A percentile compares a stretch with the other conserved stretches of the same genome.
These are phyloP conservation scores for Caenorhabditis inopinata DNA, from an alignment of 1,140 invertebrate genomes.

Conservation along the genomic window DNA sequence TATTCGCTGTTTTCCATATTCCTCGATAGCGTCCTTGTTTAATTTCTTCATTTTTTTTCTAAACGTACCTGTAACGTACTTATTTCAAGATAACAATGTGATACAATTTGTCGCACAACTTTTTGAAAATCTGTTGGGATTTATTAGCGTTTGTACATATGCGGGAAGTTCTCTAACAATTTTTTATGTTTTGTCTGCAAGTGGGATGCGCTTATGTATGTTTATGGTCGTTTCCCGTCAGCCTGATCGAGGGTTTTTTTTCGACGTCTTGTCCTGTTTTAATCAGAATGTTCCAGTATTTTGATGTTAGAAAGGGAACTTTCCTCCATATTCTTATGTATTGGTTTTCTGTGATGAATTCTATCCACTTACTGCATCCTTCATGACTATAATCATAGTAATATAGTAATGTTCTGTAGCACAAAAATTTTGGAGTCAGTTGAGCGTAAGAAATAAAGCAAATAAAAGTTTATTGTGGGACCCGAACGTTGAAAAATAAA, in stretches of 20 bases:
- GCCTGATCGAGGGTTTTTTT: too few species aligned
- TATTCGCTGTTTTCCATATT: background rate
- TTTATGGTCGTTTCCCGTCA: background rate
- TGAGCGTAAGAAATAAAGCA: background rate
- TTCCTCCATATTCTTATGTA: background rate
- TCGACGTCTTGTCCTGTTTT: background rate
- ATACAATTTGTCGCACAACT: background rate
- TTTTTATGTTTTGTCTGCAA: background rate
- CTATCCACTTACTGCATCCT: too few species aligned
- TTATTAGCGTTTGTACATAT: background rate
- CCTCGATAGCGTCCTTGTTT: background rate
- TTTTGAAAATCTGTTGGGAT: background rate
- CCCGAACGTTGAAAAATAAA: background rate
- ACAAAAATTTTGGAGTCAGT: too few species aligned
- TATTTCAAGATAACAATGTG: background rate
- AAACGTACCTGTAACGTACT: background rate
- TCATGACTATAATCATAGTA: background rate
- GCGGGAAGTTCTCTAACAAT: background rate
- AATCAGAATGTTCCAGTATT: background rate
- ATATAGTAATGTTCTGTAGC: too few species aligned
- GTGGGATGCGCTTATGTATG: background rate
- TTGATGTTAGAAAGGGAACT: background rate
- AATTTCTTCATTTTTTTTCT: background rate
- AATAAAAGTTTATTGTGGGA: background rate
- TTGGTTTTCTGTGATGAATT: constrained; percentile 12